phyloP scores from a whole-genome alignment of 1,140 invertebrate genomes.

The Homarus americanus region DNA sequence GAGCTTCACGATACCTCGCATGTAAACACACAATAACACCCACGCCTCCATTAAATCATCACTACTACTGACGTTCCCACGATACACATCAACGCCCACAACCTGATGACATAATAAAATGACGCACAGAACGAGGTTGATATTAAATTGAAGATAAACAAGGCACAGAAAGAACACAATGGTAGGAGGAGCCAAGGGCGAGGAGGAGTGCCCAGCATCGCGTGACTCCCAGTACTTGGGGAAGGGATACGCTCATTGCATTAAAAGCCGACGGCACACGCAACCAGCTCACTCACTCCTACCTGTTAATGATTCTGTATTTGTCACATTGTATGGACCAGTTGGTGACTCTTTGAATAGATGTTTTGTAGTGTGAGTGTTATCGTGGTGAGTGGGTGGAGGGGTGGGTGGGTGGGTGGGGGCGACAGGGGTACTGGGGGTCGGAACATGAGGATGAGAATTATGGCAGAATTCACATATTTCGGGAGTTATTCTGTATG shows the following conservation, averaged over 20 bases:
- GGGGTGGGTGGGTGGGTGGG: neutral
- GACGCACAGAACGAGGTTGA: neutral
- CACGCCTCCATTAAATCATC: neutral
- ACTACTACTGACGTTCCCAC: neutral
- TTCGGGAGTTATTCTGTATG: neutral
- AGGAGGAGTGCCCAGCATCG: neutral
- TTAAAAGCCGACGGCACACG: constrained; percentile 30
- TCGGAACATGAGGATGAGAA: neutral
- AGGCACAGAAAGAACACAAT: neutral
- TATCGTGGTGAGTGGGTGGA: neutral
- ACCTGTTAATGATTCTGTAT: constrained; percentile 22
- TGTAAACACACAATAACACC: neutral
- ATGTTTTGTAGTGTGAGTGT: too few species aligned
- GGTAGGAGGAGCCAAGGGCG: neutral
- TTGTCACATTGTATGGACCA: constrained; percentile 2
- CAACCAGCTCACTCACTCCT: neutral
- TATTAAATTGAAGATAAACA: neutral
- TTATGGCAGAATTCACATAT: neutral
- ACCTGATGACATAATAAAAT: neutral
- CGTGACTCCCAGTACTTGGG: constrained; percentile 10
- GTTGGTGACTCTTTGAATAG: neutral
- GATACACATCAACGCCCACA: neutral
- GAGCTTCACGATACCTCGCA: neutral
- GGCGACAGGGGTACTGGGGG: too few species aligned
- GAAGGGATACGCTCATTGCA: constrained; percentile 38